Evolutionary conservation across 2,797 vertebrate genomes (phyloP), one percentile per base, ranked within the genome.

Genomic region (Falco novaeseelandiae): DNA sequence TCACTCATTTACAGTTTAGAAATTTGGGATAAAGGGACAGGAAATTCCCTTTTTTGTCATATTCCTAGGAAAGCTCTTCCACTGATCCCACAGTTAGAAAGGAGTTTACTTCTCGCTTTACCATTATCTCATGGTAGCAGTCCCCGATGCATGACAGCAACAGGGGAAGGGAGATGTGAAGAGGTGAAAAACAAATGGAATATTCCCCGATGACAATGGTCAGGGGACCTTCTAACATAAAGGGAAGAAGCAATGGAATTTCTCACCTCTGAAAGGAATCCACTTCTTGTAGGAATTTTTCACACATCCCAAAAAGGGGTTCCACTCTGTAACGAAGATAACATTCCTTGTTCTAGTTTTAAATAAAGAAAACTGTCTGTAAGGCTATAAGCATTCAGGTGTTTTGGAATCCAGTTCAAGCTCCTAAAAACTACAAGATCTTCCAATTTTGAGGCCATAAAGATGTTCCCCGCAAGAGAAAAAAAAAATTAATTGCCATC

Each of bases 231-330:
- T 36, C 12, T 66, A 81, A 76, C 6, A n/a, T 3, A 51, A 87
- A 74, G 29, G 6, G 46, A 55, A 92, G 76, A 29, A 91, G 36
- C 49, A 59, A 83, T 2, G 4, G 44, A 61, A 52, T 57, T 93
- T 83, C 96, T 97, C 93, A 99, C 99, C 99, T 99, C 94, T 99
- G 99, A 97, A 99, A 99, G 34, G 98, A 98, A 86, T 99, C 99
- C 22, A 99, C 98, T 83, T 99, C 99, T 91, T 99, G 99, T n/a
- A 99, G 96, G 94, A 99, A 99, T 95, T 98, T 99, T 97, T 99
- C 99, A 96, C 99, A 99, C 98, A 99, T 98, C 87, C 98, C 98
- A 91, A 99, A 98, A 71, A 99, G 98, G 30, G 98, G 98, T 46
- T 99, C 99, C 87, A 98, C 97, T 94, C 99, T 99, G 97, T 30